phyloP scores from a whole-genome alignment of 1,140 invertebrate species.

The Vanessa atalanta region DNA sequence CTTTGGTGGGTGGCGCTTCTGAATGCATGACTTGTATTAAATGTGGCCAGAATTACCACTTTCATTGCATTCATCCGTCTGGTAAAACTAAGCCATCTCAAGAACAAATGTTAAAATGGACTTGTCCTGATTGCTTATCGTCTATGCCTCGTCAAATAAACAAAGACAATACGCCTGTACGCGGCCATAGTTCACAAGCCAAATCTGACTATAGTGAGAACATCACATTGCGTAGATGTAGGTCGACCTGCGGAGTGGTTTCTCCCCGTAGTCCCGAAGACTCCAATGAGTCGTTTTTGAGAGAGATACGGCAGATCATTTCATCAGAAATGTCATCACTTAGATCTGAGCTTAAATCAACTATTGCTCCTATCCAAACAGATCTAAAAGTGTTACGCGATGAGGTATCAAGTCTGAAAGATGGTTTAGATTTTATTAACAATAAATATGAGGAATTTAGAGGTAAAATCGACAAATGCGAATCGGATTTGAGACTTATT shows the following conservation, averaged over 20 bases:
- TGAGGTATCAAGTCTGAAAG: constrained; percentile 4
- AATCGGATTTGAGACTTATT: constrained; percentile 18
- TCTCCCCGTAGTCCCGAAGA: constrained; percentile 12
- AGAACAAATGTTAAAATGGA: constrained; percentile 15
- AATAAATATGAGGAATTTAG: constrained; percentile 24
- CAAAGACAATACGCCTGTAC: constrained; percentile 24
- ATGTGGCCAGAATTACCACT: constrained; percentile 18
- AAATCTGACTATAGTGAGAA: constrained; percentile 16
- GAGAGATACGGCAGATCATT: constrained; percentile 12
- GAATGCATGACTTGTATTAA: constrained; percentile 17
- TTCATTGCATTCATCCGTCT: constrained; percentile 14
- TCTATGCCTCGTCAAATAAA: constrained; percentile 14
- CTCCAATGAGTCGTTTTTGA: constrained; percentile 16
- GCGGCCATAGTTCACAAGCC: constrained; percentile 1
- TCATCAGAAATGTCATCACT: constrained; percentile 18
- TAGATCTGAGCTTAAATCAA: constrained; percentile 18
- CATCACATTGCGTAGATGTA: constrained; percentile 15
- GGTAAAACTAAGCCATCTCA: constrained; percentile 10
- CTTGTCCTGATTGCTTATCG: constrained; percentile 14
- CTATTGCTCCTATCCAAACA: constrained; percentile 19
- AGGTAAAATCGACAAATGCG: constrained; percentile 6
- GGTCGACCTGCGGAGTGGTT: constrained; percentile 4
- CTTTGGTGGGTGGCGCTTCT: constrained; percentile 12
- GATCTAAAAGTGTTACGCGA: constrained; percentile 17
- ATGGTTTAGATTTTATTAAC: constrained; percentile 18